These are phyloP conservation scores for Synaphobranchus kaupii DNA, from an alignment of 2,797 vertebrate genomes.

Conservation along the genomic window DNA sequence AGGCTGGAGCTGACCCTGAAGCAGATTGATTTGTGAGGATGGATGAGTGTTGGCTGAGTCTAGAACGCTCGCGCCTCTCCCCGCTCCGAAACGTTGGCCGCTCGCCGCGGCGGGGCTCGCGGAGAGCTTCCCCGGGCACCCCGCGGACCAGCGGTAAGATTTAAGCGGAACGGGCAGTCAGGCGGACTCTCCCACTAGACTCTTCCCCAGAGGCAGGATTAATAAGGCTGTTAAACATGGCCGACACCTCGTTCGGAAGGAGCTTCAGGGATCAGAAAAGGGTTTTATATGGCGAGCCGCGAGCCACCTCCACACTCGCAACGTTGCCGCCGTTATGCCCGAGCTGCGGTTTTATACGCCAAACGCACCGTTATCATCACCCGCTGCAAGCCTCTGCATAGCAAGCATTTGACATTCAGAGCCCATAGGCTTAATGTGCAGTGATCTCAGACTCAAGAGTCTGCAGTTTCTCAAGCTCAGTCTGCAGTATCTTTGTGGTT, in stretches of 20 bases:
- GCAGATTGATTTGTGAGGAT: constrained; percentile 51
- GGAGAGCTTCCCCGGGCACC: neutral
- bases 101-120: neutral
- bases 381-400: neutral
- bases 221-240: neutral
- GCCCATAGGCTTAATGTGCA: neutral
- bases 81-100: neutral
- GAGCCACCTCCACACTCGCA: neutral
- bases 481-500: too few relatives aligned
- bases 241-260: too few relatives aligned
- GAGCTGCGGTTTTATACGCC: neutral
- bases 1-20: constrained; percentile 42
- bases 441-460: neutral
- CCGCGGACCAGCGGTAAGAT: constrained; percentile 30
- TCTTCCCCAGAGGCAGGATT: neutral
- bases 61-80: constrained; percentile 25
- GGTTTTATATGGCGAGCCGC: neutral
- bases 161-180: neutral
- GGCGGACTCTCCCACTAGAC: neutral
- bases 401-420: neutral
- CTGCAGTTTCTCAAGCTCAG: neutral
- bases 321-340: too few relatives aligned
- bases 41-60: constrained; percentile 40
- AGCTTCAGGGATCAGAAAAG: neutral
- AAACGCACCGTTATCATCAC: neutral